Conservation (phyloP, 2,113 vertebrate genomes). For the Eira barbara region DNA sequence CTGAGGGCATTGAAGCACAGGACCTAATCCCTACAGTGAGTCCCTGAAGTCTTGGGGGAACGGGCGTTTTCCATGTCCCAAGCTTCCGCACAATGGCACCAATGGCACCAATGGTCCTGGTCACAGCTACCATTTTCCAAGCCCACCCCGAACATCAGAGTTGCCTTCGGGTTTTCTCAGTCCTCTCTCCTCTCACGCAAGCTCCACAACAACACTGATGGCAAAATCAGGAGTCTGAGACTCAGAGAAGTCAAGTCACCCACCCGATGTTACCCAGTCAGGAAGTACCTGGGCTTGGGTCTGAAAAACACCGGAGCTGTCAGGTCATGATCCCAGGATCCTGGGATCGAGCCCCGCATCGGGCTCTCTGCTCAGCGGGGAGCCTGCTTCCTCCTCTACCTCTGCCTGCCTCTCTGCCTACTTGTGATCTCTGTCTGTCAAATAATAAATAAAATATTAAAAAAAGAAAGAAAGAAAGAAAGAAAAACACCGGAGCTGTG, state of each 20-base stretch:
- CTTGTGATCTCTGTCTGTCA: too few relatives aligned
- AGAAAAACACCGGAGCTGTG: neutral
- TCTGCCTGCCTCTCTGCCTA: too few relatives aligned
- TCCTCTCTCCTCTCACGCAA: neutral
- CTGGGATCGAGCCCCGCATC: too few relatives aligned
- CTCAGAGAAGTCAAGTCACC: neutral
- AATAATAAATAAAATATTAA: too few relatives aligned
- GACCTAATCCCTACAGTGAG: neutral
- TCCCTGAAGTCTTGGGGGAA: neutral
- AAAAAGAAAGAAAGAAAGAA: too few relatives aligned
- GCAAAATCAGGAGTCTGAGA: neutral
- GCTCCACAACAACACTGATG: neutral
- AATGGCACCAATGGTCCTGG: neutral
- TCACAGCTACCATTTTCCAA: neutral
- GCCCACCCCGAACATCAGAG: neutral
- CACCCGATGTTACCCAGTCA: neutral
- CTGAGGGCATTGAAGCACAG: neutral
- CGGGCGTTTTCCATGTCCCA: neutral
- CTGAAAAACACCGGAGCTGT: neutral
- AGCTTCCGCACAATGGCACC: neutral
- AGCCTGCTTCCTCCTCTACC: too few relatives aligned
- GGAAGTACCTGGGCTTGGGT: neutral
- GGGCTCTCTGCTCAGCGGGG: too few relatives aligned
- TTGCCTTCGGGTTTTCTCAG: neutral
- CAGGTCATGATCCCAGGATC: too few relatives aligned